These are phyloP conservation scores for Callospermophilus lateralis DNA, from an alignment of 2,113 vertebrate species.

Conservation along the genomic window DNA sequence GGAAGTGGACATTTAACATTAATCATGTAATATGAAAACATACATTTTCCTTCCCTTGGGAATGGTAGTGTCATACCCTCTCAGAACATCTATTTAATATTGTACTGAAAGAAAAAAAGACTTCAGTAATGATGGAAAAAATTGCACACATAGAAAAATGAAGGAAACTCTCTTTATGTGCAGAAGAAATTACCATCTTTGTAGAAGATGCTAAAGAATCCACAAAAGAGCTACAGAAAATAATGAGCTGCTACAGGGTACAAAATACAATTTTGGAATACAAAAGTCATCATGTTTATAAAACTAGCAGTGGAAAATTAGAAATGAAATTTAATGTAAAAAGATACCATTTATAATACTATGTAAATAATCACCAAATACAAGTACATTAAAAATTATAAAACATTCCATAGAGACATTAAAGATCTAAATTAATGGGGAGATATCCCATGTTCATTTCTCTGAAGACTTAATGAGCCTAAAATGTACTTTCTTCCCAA, in stretches of 20 bases:
- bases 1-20: background rate
- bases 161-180: background rate
- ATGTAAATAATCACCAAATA: background rate
- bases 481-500: background rate
- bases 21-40: background rate
- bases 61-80: background rate
- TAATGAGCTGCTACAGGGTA: background rate
- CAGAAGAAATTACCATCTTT: background rate
- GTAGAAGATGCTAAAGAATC: background rate
- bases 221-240: background rate
- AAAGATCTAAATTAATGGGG: background rate
- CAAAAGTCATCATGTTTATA: background rate
- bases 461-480: background rate
- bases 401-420: background rate
- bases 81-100: background rate
- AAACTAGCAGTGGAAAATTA: background rate
- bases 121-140: background rate
- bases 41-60: background rate
- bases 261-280: background rate
- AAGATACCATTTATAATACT: background rate
- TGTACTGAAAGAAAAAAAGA: background rate
- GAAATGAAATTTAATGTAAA: conserved; percentile 7
- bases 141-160: background rate
- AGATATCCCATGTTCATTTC: background rate
- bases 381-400: background rate